Conservation (phyloP, 2,888 invertebrate species). For the Aromia moschata region DNA sequence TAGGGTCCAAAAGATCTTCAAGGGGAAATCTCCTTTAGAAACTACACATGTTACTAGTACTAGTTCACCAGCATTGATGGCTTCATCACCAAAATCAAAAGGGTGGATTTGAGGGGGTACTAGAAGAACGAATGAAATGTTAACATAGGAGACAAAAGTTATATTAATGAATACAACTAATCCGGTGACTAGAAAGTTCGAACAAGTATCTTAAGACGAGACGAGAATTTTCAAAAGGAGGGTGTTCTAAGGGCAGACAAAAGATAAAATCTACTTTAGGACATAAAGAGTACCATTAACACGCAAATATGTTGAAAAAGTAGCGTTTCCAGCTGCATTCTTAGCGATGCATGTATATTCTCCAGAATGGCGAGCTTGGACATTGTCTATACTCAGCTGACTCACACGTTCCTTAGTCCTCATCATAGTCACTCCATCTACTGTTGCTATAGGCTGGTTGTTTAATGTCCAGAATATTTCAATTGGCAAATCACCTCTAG, state of each 20-base stretch:
- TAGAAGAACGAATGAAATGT: too few relatives aligned
- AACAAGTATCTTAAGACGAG: constrained; percentile 80
- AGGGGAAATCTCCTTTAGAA: constrained; percentile 81
- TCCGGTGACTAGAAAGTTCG: constrained; percentile 71
- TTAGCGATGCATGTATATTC: constrained; percentile 68
- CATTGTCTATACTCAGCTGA: constrained; percentile 69
- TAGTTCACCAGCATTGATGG: constrained; percentile 67
- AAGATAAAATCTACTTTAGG: too few relatives aligned
- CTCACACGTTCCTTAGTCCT: too few relatives aligned
- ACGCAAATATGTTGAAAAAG: constrained; percentile 63
- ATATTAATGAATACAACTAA: constrained; percentile 78
- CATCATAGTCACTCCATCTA: too few relatives aligned
- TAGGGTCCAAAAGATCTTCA: constrained; percentile 79
- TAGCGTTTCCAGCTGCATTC: constrained; percentile 65
- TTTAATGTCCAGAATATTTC: constrained; percentile 79
- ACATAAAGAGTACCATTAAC: constrained; percentile 70
- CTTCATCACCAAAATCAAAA: constrained; percentile 77
- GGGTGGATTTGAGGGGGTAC: constrained; percentile 69
- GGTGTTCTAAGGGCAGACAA: too few relatives aligned
- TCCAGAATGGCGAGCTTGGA: constrained; percentile 66
- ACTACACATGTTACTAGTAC: constrained; percentile 66
- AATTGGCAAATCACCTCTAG: constrained; percentile 81
- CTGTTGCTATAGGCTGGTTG: constrained; percentile 66
- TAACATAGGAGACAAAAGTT: too few relatives aligned
- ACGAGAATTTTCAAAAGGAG: too few relatives aligned